Evolutionary conservation across 2,888 invertebrate species (phyloP).

Genomic region (Sceliomorpha sp.): DNA sequence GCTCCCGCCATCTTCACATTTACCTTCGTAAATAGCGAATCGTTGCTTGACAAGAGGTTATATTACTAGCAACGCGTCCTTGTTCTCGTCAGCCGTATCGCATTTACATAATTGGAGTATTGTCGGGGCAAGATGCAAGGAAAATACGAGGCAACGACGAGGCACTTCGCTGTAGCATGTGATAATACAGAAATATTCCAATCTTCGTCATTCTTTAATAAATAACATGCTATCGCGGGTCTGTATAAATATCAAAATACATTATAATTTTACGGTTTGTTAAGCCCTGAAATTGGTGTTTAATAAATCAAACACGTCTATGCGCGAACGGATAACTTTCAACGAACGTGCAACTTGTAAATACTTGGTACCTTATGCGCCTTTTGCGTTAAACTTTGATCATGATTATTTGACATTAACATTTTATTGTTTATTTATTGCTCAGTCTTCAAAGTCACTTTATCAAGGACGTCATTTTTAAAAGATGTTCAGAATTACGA

Average conservation of each 20-base stretch:
- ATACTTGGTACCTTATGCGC: too few relatives aligned
- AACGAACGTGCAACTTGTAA: too few relatives aligned
- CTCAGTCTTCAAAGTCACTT: too few relatives aligned
- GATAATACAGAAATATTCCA: conserved; percentile 25
- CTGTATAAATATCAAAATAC: too few relatives aligned
- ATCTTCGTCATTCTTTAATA: conserved; percentile 16
- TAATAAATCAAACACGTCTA: neutral
- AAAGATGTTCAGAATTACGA: too few relatives aligned
- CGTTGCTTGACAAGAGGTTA: conserved; percentile 45
- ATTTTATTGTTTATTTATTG: too few relatives aligned
- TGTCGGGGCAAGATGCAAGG: conserved; percentile 47
- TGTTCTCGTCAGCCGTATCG: conserved; percentile 51
- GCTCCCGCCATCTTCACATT: conserved; percentile 2
- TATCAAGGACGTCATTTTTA: too few relatives aligned
- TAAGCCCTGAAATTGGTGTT: too few relatives aligned
- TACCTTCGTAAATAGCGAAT: conserved; percentile 26
- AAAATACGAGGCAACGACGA: conserved; percentile 42
- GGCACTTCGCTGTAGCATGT: conserved; percentile 22
- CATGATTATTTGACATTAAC: too few relatives aligned
- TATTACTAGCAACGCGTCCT: conserved; percentile 42
- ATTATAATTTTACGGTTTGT: too few relatives aligned
- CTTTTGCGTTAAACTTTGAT: too few relatives aligned
- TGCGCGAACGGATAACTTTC: too few relatives aligned
- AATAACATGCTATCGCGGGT: neutral
- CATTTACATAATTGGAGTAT: conserved; percentile 57